Percentiles rank a stretch among this genome's conserved stretches.
phyloP scores from a whole-genome alignment of 2,797 vertebrate species.

The Spondyliosoma cantharus region DNA sequence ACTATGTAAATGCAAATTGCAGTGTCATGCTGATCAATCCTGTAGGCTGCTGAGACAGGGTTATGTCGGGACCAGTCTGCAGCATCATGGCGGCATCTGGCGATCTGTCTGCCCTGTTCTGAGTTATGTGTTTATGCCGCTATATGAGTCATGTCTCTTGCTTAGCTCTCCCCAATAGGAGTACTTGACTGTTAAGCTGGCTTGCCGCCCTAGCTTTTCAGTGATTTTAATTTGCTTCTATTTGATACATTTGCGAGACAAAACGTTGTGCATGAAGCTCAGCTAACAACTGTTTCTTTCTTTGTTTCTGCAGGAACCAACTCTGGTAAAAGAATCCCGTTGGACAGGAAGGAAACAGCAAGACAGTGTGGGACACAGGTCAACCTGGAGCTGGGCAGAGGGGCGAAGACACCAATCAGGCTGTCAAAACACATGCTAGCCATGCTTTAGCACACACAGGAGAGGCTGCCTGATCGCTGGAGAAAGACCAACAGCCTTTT shows the following conservation, averaged over 20 bases:
- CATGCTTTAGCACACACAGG: slow-evolving; percentile 72
- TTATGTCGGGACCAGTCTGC: slow-evolving; percentile 68
- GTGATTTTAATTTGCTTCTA: slow-evolving; percentile 13
- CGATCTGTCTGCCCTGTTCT: slow-evolving; percentile 12
- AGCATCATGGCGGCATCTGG: slow-evolving; percentile 38
- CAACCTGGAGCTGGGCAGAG: slow-evolving; percentile 38
- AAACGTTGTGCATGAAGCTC: not conserved
- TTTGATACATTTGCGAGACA: slow-evolving; percentile 38
- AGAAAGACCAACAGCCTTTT: slow-evolving; percentile 35
- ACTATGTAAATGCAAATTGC: slow-evolving; percentile 75
- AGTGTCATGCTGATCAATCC: slow-evolving; percentile 79
- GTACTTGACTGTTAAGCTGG: slow-evolving; percentile 1
- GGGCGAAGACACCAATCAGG: slow-evolving; percentile 25
- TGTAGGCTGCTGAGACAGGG: slow-evolving; percentile 70
- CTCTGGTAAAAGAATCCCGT: slow-evolving; percentile 35
- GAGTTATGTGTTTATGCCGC: slow-evolving; percentile 10
- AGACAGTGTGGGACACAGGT: slow-evolving; percentile 33
- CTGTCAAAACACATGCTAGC: slow-evolving; percentile 22
- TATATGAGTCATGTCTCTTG: slow-evolving; percentile 3
- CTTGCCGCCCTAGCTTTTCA: not conserved
- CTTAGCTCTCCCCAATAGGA: slow-evolving; percentile 1
- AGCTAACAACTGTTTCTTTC: slow-evolving; percentile 38
- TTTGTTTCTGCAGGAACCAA: slow-evolving; percentile 64
- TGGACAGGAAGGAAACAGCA: slow-evolving; percentile 45
- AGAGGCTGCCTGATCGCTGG: slow-evolving; percentile 50